phyloP scores from a whole-genome alignment of 1,140 invertebrate species.

The Bilobella aurantiaca region DNA sequence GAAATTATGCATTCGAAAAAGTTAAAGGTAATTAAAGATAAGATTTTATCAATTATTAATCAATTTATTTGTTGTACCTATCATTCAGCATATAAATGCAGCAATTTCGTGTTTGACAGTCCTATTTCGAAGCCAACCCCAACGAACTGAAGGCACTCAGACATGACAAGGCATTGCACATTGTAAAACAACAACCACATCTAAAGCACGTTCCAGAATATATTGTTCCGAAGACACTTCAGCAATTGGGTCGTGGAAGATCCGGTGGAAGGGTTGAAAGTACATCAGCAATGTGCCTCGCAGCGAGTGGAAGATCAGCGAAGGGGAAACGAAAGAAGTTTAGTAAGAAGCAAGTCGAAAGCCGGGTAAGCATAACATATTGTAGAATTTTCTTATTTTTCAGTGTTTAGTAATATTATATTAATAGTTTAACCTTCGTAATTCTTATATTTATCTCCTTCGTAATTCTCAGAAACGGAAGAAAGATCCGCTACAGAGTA shows the following conservation, averaged over 20 bases:
- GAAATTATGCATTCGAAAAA: constrained; percentile 89
- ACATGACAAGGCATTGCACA: constrained; percentile 85
- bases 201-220: constrained; percentile 90
- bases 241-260: constrained; percentile 43
- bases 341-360: constrained; percentile 8
- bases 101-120: constrained; percentile 42
- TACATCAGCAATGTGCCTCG: background rate
- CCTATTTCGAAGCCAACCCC: constrained; percentile 92
- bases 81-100: too few species aligned
- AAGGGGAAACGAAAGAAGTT: constrained; percentile 10
- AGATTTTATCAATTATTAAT: background rate
- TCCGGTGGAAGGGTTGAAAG: constrained; percentile 7
- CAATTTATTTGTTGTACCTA: background rate
- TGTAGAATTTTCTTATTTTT: background rate
- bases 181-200: constrained; percentile 70
- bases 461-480: constrained; percentile 15
- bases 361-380: background rate
- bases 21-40: constrained; percentile 59
- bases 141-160: constrained; percentile 74
- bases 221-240: constrained; percentile 67
- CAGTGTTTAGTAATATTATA: background rate
- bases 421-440: background rate
- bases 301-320: background rate
- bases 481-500: constrained; percentile 24
- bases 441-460: too few species aligned